A percentile compares a stretch with the other conserved stretches of the same genome.
Conservation (phyloP, 2,888 invertebrate species). For the Plagodis dolabraria region DNA sequence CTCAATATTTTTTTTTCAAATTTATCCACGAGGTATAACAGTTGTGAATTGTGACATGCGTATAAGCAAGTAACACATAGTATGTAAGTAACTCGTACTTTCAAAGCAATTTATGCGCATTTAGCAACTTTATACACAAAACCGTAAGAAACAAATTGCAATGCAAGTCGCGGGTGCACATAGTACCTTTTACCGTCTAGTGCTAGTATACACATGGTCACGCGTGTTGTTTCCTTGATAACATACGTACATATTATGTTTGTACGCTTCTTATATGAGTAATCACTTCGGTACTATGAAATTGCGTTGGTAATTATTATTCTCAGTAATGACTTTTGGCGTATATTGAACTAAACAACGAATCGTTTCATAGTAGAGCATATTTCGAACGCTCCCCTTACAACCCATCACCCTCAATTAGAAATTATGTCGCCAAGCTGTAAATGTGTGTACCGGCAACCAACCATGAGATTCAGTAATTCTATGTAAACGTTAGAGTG, state of each 20-base stretch:
- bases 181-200: constrained; percentile 3
- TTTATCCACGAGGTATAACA: constrained; percentile 17
- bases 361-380: too few relatives aligned
- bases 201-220: constrained; percentile 10
- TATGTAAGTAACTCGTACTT: background rate
- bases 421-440: too few relatives aligned
- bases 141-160: constrained; percentile 4
- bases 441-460: too few relatives aligned
- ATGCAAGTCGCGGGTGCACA: background rate
- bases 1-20: background rate
- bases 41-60: background rate
- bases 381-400: too few relatives aligned
- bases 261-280: constrained; percentile 14
- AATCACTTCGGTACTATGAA: constrained; percentile 10
- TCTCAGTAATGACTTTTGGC: background rate
- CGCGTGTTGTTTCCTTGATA: constrained; percentile 17
- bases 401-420: too few relatives aligned
- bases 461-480: too few relatives aligned
- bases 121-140: constrained; percentile 6
- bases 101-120: background rate
- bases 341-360: background rate
- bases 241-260: constrained; percentile 11
- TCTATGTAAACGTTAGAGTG: too few relatives aligned
- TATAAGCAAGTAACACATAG: too few relatives aligned
- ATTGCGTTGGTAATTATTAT: constrained; percentile 2